These are phyloP conservation scores for Rhinoraja longicauda DNA, from an alignment of 2,797 vertebrate species.

Conservation along the genomic window DNA sequence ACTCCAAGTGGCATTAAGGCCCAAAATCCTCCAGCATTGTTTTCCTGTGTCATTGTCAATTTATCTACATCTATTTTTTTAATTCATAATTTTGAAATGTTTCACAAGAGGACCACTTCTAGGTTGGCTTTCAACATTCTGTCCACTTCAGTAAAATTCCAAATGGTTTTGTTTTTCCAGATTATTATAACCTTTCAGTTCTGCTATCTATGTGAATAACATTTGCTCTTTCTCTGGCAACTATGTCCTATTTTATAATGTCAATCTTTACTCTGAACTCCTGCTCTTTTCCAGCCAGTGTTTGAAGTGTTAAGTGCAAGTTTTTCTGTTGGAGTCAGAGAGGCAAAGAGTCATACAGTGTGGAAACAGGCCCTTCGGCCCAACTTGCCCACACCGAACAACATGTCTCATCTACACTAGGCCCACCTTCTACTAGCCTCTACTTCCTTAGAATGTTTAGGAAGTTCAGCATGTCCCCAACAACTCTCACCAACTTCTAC, in stretches of 20 bases:
- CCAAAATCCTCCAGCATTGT: background rate
- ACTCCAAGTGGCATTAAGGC: background rate
- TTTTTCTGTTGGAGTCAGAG: no score
- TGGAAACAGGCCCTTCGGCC: no score
- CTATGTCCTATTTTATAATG: background rate
- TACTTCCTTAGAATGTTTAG: no score
- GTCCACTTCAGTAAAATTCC: background rate
- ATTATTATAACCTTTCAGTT: background rate
- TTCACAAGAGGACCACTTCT: background rate
- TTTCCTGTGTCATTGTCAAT: background rate
- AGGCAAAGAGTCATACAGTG: no score
- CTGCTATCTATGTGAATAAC: background rate
- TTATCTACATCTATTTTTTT: background rate
- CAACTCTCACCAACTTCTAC: no score
- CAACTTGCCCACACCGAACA: no score
- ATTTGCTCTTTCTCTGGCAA: background rate
- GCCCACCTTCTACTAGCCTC: no score
- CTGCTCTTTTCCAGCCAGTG: background rate
- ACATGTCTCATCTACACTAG: no score
- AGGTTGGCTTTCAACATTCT: background rate
- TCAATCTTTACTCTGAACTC: background rate
- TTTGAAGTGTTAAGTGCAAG: background rate
- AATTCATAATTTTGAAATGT: background rate
- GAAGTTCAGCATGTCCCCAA: no score
- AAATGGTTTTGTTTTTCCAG: background rate